phyloP scores from a whole-genome alignment of 2,888 invertebrate genomes.

The Brassicogethes aeneus region DNA sequence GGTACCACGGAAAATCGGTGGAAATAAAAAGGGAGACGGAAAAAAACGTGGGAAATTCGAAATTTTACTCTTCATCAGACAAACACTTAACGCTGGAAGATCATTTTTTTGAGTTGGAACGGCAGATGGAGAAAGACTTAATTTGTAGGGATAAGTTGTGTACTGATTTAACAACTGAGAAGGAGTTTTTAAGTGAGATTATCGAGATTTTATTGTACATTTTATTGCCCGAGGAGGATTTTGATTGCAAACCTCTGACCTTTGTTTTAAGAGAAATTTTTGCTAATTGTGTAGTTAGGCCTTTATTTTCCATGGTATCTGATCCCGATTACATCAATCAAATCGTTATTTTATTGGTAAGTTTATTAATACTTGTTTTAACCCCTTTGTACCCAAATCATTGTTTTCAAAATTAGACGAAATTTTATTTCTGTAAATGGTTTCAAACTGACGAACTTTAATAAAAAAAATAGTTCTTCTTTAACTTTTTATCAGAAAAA shows the following conservation, averaged over 20 bases:
- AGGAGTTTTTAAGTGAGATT: constrained; percentile 73
- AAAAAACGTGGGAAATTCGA: constrained; percentile 49
- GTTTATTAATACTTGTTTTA: no score
- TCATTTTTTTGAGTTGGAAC: constrained; percentile 83
- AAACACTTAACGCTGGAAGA: constrained; percentile 50
- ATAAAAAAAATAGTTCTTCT: no score
- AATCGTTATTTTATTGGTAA: constrained; percentile 78
- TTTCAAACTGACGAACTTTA: no score
- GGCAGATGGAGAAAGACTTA: constrained; percentile 72
- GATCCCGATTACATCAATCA: constrained; percentile 92
- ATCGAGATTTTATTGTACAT: constrained; percentile 76
- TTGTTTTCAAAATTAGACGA: background rate
- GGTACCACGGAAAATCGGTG: constrained; percentile 43
- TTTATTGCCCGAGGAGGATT: constrained; percentile 74
- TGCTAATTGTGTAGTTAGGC: constrained; percentile 35
- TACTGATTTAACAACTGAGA: constrained; percentile 56
- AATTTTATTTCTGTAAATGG: no score
- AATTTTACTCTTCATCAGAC: constrained; percentile 51
- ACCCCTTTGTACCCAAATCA: background rate
- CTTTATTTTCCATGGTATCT: constrained; percentile 63
- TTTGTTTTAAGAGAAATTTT: constrained; percentile 60
- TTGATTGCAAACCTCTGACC: constrained; percentile 72
- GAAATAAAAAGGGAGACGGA: constrained; percentile 29
- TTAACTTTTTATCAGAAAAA: no score
- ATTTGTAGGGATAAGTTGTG: constrained; percentile 75